Evolutionary conservation across 2,113 vertebrate genomes (phyloP).

Genomic region (Myiopsitta monachus): DNA sequence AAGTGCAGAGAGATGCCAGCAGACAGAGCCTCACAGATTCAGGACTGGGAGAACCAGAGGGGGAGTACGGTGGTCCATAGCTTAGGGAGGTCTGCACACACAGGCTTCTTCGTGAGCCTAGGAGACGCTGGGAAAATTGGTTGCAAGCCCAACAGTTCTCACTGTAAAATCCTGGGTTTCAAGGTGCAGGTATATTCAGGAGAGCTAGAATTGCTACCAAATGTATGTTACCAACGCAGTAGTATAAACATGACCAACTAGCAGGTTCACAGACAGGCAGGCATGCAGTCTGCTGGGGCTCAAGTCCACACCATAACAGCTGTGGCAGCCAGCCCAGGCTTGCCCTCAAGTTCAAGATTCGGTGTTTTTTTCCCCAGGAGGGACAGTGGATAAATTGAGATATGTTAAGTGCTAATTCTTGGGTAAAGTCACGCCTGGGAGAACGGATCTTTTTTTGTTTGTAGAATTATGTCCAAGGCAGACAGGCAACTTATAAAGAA

Average conservation of each 20-base stretch:
- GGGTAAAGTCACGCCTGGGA: not conserved
- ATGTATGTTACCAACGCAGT: not conserved
- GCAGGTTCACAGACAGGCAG: not conserved
- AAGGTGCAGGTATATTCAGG: not conserved
- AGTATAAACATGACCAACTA: not conserved
- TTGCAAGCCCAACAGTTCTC: not conserved
- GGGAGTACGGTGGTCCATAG: not conserved
- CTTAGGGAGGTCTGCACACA: not conserved
- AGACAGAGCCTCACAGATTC: rapidly evolving
- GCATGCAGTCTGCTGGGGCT: not conserved
- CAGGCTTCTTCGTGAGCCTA: not conserved
- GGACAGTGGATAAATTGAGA: not conserved
- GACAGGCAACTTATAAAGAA: not conserved
- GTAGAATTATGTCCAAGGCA: not conserved
- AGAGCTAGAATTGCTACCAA: not conserved
- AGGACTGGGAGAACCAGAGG: not conserved
- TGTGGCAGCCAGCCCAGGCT: not conserved
- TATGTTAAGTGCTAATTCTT: not conserved
- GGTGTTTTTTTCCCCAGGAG: not conserved
- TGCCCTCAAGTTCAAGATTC: not conserved
- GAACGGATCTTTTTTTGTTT: not conserved
- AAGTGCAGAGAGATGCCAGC: not conserved
- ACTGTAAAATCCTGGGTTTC: not conserved
- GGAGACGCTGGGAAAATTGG: not conserved
- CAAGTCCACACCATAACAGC: not conserved